These are phyloP conservation scores for Erinaceus europaeus DNA, from an alignment of 2,113 vertebrate species.

Conservation along the genomic window DNA sequence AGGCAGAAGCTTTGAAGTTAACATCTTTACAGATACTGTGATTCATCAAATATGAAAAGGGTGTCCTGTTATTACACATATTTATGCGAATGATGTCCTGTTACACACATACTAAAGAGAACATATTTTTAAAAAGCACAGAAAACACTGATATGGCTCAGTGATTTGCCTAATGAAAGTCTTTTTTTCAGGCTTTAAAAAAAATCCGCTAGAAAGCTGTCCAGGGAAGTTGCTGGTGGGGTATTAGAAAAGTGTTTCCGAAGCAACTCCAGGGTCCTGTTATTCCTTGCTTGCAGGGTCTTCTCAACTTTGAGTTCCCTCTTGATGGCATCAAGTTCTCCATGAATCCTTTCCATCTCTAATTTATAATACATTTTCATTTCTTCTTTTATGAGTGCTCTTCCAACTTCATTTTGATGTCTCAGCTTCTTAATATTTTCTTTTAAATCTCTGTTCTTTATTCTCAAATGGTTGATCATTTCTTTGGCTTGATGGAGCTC, in stretches of 20 bases:
- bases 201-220: neutral
- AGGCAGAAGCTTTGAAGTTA: conserved; percentile 1
- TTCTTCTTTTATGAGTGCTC: conserved; percentile 24
- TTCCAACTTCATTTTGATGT: conserved; percentile 43
- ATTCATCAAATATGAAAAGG: conserved; percentile 35
- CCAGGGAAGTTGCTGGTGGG: neutral
- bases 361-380: neutral
- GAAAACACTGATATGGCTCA: conserved; percentile 46
- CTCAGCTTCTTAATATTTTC: conserved; percentile 50
- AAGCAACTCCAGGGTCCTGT: conserved; percentile 56
- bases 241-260: conserved; percentile 34
- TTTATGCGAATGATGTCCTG: neutral
- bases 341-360: conserved; percentile 62
- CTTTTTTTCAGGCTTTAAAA: neutral
- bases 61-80: no score
- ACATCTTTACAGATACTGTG: neutral
- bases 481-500: conserved; percentile 66
- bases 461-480: conserved; percentile 48
- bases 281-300: conserved; percentile 33
- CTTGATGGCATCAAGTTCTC: conserved; percentile 31
- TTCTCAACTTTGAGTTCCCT: conserved; percentile 65
- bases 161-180: conserved; percentile 32
- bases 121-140: conserved; percentile 35
- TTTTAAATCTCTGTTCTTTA: conserved; percentile 67
- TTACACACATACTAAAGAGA: neutral